Conservation (phyloP, 2,797 vertebrate genomes). For the Adelosebastes latens region DNA sequence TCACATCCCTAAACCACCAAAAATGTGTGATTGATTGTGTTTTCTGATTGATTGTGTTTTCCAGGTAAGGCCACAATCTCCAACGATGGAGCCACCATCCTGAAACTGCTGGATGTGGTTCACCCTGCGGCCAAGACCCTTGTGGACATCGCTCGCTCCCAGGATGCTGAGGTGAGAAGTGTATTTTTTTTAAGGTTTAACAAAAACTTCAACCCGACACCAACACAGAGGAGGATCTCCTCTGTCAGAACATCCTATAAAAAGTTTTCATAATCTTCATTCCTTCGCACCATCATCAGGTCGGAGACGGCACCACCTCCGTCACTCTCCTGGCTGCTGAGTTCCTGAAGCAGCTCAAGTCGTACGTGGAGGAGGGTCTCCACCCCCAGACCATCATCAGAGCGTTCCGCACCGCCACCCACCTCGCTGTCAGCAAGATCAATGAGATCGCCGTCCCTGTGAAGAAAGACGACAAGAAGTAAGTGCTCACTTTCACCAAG, state of each 20-base stretch:
- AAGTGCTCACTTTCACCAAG: constrained; percentile 61
- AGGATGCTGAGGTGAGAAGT: constrained; percentile 92
- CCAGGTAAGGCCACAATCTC: constrained; percentile 98
- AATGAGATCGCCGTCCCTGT: constrained; percentile 90
- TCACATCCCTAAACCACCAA: background rate
- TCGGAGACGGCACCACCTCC: constrained; percentile 96
- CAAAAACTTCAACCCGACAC: background rate
- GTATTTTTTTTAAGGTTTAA: background rate
- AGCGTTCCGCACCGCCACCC: constrained; percentile 92
- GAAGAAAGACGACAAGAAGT: constrained; percentile 94
- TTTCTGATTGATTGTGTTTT: constrained; percentile 7
- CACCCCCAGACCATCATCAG: constrained; percentile 99
- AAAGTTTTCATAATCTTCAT: background rate
- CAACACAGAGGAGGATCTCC: background rate
- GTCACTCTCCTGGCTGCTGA: constrained; percentile 96
- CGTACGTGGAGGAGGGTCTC: constrained; percentile 95
- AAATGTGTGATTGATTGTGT: background rate
- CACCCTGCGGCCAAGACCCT: constrained; percentile 97
- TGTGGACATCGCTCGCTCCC: constrained; percentile 97
- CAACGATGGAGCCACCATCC: constrained; percentile 97
- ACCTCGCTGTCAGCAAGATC: constrained; percentile 93
- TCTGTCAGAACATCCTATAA: background rate
- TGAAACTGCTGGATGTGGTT: constrained; percentile 96
- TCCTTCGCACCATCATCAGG: constrained; percentile 74
- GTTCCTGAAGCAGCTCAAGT: constrained; percentile 96